Evolutionary conservation across 1,140 invertebrate species (phyloP).

Genomic region (Wiebesia pumilae): DNA sequence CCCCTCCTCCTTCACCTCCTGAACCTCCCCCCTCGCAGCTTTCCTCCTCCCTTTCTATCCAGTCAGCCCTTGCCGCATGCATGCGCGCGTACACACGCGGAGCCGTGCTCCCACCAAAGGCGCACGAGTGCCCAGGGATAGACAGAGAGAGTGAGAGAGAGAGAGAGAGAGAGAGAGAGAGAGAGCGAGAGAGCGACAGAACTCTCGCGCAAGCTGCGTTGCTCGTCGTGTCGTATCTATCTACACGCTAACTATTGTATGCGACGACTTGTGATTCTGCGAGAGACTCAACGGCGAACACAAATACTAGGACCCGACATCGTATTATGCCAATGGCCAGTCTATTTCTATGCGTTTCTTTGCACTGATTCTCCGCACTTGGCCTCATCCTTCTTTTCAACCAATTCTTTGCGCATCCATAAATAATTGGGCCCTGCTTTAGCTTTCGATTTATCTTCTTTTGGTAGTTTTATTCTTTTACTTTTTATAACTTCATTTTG

Average conservation of each 20-base stretch:
- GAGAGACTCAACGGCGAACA: background rate
- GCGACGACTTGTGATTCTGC: background rate
- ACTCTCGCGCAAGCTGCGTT: background rate
- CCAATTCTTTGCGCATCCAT: background rate
- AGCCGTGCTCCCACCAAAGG: constrained; percentile 3
- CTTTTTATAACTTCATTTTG: background rate
- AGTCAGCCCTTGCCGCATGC: constrained; percentile 6
- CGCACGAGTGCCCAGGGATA: background rate
- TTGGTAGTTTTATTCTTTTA: background rate
- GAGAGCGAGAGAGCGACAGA: background rate
- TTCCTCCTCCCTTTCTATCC: background rate
- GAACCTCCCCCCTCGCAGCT: background rate
- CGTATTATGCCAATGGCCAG: constrained; percentile 33
- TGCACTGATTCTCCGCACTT: background rate
- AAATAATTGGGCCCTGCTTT: background rate
- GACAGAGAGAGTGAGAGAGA: background rate
- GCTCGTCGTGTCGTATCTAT: background rate
- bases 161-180: background rate
- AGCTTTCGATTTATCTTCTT: background rate
- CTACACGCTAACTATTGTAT: constrained; percentile 5
- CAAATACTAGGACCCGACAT: background rate
- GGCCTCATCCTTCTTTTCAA: background rate
- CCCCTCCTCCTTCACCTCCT: constrained; percentile 53
- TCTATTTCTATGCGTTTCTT: constrained; percentile 19
- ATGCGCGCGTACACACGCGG: background rate